Percentiles rank a stretch among this genome's conserved stretches.
Evolutionary conservation across 2,888 invertebrate species (phyloP).

Genomic region (Tetramorium bicarinatum): DNA sequence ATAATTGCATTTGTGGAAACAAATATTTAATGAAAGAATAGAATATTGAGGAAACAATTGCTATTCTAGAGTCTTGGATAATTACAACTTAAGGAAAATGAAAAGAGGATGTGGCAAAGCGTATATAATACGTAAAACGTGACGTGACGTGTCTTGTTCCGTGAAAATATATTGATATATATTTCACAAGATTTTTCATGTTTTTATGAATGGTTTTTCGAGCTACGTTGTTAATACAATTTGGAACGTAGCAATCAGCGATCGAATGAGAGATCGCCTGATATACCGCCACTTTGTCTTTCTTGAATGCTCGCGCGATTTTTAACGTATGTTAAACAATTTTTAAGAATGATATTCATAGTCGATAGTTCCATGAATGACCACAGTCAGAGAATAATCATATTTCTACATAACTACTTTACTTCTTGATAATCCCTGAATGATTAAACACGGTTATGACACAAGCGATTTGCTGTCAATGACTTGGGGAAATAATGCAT

Average conservation of each 20-base stretch:
- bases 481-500: neutral
- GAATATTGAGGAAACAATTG: constrained; percentile 4
- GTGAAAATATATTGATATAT: neutral
- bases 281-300: constrained; percentile 21
- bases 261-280: constrained; percentile 5
- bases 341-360: constrained; percentile 15
- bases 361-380: constrained; percentile 22
- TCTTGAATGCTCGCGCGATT: constrained; percentile 15
- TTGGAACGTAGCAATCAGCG: neutral
- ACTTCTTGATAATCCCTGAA: constrained; percentile 15
- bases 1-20: constrained; percentile 18
- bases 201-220: constrained; percentile 21
- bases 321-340: constrained; percentile 1
- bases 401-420: constrained; percentile 12
- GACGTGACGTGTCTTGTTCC: constrained; percentile 28
- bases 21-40: neutral
- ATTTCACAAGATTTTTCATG: constrained; percentile 23
- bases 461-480: neutral
- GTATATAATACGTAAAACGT: too few species aligned
- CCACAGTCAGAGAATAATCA: constrained; percentile 24
- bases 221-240: neutral
- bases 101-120: constrained; percentile 34
- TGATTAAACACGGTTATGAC: constrained; percentile 7
- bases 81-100: constrained; percentile 16
- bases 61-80: neutral